phyloP scores from a whole-genome alignment of 2,797 vertebrate species.

The Pristis pectinata region DNA sequence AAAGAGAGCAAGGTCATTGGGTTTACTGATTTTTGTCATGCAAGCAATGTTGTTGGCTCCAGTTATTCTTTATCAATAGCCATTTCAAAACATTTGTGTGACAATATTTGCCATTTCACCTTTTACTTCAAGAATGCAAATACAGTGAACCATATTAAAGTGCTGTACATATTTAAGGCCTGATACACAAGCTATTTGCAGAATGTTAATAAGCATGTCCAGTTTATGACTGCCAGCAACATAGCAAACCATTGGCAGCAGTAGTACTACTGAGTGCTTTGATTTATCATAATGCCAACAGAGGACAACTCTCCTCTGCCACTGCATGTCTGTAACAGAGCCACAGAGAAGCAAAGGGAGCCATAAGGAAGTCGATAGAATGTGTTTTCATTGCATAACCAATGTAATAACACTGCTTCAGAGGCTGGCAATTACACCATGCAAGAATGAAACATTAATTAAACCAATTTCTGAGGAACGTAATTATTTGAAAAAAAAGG shows the following conservation, averaged over 20 bases:
- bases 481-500: background rate
- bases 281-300: background rate
- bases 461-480: background rate
- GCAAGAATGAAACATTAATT: slow-evolving; percentile 10
- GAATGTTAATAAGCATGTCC: background rate
- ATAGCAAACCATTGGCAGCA: background rate
- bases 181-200: background rate
- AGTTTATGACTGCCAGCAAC: background rate
- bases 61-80: background rate
- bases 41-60: background rate
- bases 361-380: background rate
- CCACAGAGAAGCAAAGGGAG: background rate
- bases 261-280: background rate
- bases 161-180: background rate
- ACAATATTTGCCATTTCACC: slow-evolving; percentile 26
- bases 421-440: background rate
- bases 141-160: background rate
- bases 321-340: background rate
- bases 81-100: background rate
- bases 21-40: background rate
- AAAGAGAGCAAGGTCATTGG: background rate
- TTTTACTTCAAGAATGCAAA: background rate
- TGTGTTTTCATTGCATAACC: background rate
- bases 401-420: background rate
- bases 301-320: background rate